A percentile compares a stretch with the other conserved stretches of the same genome.
Evolutionary conservation across 2,113 vertebrate genomes (phyloP).

Genomic region (Sinocyclocheilus anophthalmus): DNA sequence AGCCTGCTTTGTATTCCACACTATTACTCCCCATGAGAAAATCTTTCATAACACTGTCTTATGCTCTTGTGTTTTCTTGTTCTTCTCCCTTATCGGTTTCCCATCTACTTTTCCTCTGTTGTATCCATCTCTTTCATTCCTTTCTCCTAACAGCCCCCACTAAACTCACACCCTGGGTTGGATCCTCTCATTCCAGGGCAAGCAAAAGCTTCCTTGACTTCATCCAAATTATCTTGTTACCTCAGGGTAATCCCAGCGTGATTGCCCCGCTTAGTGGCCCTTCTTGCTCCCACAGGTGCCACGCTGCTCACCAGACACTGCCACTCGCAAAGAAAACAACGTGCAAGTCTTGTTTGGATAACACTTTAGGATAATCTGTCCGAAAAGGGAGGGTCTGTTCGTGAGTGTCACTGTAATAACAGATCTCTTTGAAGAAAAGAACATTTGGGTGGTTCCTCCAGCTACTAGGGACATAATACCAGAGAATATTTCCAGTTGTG

Average conservation of each 20-base stretch:
- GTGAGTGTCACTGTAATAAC: conserved; percentile 50
- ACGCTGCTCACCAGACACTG: conserved; percentile 32
- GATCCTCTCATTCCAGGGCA: not conserved
- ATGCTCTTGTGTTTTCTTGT: not conserved
- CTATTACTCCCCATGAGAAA: conserved; percentile 31
- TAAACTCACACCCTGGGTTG: not conserved
- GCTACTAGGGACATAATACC: not conserved
- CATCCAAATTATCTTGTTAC: conserved; percentile 34
- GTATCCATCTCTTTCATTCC: not conserved
- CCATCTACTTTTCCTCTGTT: not conserved
- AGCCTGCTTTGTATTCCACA: conserved; percentile 39
- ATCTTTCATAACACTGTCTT: conserved; percentile 19
- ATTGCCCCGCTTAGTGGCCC: conserved; percentile 22
- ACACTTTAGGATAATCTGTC: conserved; percentile 47
- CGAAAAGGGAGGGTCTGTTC: conserved; percentile 44
- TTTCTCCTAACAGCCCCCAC: not conserved
- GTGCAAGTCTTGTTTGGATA: conserved; percentile 52
- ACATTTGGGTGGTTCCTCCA: not conserved
- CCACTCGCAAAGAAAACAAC: conserved; percentile 34
- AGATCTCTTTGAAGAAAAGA: conserved; percentile 47
- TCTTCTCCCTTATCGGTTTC: conserved; percentile 39
- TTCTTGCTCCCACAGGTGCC: conserved; percentile 22
- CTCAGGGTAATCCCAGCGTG: conserved; percentile 40
- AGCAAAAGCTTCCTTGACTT: conserved; percentile 14
- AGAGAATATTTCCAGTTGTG: conserved; percentile 14